Evolutionary conservation across 2,888 invertebrate species (phyloP), one percentile per base, ranked within the genome.

Genomic region (Oscheius sp.): DNA sequence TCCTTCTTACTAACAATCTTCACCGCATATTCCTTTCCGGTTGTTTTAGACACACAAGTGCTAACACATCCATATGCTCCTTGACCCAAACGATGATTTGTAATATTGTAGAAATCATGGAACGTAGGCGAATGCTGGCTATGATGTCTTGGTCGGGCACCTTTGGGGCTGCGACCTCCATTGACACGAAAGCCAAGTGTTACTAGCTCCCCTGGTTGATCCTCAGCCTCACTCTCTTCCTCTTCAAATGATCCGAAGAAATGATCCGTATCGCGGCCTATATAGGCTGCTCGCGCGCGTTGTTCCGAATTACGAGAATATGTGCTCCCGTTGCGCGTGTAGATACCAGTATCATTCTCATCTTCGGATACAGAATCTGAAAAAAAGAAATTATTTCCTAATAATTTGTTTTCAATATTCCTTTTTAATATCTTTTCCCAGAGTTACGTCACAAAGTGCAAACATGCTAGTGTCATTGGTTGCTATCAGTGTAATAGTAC

Each of bases 81-180:
- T 88, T 94, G 93, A 81, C 97, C 97, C 86, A 97, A 90, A 83
- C 94, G 91, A 89, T 96, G 95, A 73, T 95, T 95, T 70, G 94
- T 95, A 85, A 95, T 89, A 88, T 92, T 92, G 90, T 96, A 97
- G 85, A 95, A 90, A 89, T 96, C 57, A 44, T 51, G 69, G 51
- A 66, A 59, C 20, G 69, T 41, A 33, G 59, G 38, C 26, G 57
- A 24, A n/a, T 67, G 49, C 36, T 33, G 38, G 44, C 67, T 67
- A 26, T 49, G 61, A 83, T 94, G 90, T 66, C 80, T 81, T 75
- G 93, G 93, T 86, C 92, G 92, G 20, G 51, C 44, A 20, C 65
- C 65, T 32, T 44, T 45, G 36, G 67, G 87, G 92, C 63, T 64
- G 28, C 67, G 59, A 20, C 64, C 63, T 12, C 62, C 49, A 26